Percentiles rank a stretch among this genome's conserved stretches.
phyloP scores from a whole-genome alignment of 1,140 invertebrate genomes.

The Anoplophora glabripennis region DNA sequence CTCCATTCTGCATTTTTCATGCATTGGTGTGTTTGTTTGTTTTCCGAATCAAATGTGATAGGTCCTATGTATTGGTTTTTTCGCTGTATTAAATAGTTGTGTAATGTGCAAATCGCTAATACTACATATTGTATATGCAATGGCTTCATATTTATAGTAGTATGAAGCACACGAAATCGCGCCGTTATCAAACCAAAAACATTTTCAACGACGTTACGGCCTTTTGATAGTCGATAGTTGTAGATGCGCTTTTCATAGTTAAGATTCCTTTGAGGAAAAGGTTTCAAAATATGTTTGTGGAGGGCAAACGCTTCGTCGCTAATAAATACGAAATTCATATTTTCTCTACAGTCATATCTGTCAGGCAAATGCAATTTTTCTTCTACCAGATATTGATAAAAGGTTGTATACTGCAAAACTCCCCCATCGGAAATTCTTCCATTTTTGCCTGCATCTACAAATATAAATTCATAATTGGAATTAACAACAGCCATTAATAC shows the following conservation, averaged over 20 bases:
- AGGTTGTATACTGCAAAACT: slow-evolving; percentile 5
- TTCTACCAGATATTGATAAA: slow-evolving; percentile 1
- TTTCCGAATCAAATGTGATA: background rate
- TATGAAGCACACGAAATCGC: slow-evolving; percentile 25
- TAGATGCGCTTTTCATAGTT: slow-evolving; percentile 12
- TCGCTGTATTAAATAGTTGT: slow-evolving; percentile 5
- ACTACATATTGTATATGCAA: slow-evolving; percentile 7
- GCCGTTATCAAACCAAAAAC: slow-evolving; percentile 17
- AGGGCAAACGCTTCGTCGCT: slow-evolving; percentile 13
- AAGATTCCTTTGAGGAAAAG: slow-evolving; percentile 12
- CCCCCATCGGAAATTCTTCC: slow-evolving; percentile 12
- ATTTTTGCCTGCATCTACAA: slow-evolving; percentile 13
- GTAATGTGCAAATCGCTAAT: slow-evolving; percentile 13
- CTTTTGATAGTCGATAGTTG: slow-evolving; percentile 21
- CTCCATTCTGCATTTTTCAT: background rate
- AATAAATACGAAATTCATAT: slow-evolving; percentile 14
- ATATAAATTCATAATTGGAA: slow-evolving; percentile 16
- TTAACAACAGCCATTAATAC: slow-evolving; percentile 4
- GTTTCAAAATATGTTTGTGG: slow-evolving; percentile 11
- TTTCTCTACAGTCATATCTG: slow-evolving; percentile 9
- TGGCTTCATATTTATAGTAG: slow-evolving; percentile 10
- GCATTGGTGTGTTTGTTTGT: background rate
- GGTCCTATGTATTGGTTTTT: background rate
- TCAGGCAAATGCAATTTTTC: slow-evolving; percentile 17
- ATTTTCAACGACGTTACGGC: slow-evolving; percentile 23